Percentiles rank a stretch among this genome's conserved stretches.
Evolutionary conservation across 2,797 vertebrate genomes (phyloP).

Genomic region (Poecilia wingei): DNA sequence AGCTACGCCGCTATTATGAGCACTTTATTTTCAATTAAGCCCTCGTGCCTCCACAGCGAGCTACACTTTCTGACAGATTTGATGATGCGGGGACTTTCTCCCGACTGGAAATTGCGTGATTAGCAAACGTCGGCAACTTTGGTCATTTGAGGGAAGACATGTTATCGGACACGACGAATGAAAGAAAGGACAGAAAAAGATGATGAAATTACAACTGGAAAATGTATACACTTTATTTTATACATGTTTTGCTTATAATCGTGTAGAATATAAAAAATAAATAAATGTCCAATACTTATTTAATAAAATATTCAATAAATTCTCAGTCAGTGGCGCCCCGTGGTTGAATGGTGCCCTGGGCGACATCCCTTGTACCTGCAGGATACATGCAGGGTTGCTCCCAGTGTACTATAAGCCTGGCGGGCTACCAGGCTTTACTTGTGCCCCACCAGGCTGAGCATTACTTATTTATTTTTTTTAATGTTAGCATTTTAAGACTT

Average conservation of each 20-base stretch:
- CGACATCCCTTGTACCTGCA: background rate
- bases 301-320: background rate
- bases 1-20: slow-evolving; percentile 67
- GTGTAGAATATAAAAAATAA: too few species aligned
- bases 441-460: too few species aligned
- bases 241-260: too few species aligned
- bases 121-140: slow-evolving; percentile 80
- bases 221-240: too few species aligned
- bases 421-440: too few species aligned
- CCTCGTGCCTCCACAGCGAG: slow-evolving; percentile 55
- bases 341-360: background rate
- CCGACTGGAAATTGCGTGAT: slow-evolving; percentile 75
- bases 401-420: too few species aligned
- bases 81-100: slow-evolving; percentile 79
- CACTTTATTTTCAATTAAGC: slow-evolving; percentile 82
- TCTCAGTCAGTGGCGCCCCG: background rate
- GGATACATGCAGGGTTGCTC: background rate
- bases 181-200: slow-evolving; percentile 16
- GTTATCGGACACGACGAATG: slow-evolving; percentile 16
- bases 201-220: background rate
- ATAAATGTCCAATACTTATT: background rate
- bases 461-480: too few species aligned
- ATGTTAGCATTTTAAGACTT: too few species aligned
- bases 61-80: slow-evolving; percentile 71
- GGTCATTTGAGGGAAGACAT: slow-evolving; percentile 56